phyloP scores from a whole-genome alignment of 2,888 invertebrate genomes.

The Cybosia mesomella region DNA sequence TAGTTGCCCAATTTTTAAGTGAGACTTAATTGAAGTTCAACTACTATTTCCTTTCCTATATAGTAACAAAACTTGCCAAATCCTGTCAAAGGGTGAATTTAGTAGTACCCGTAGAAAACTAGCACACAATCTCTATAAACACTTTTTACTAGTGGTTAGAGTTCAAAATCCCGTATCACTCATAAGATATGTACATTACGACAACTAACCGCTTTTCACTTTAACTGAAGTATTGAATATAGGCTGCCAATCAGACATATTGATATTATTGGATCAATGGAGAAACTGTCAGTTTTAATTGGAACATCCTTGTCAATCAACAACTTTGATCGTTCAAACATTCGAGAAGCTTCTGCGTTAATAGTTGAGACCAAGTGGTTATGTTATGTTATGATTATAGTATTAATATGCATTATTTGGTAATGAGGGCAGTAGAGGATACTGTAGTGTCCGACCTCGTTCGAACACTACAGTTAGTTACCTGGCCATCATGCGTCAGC shows the following conservation, averaged over 20 bases:
- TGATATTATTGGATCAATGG: conserved; percentile 67
- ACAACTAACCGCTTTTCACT: conserved; percentile 48
- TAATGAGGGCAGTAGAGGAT: neutral
- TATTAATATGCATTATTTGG: neutral
- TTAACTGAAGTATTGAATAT: conserved; percentile 60
- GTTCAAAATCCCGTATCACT: conserved; percentile 17
- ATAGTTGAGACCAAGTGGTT: conserved; percentile 12
- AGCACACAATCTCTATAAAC: neutral
- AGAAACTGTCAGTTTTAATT: conserved; percentile 74
- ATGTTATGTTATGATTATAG: neutral
- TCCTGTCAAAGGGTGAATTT: conserved; percentile 31
- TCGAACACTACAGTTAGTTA: too few relatives aligned
- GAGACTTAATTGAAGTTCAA: neutral
- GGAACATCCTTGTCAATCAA: conserved; percentile 62
- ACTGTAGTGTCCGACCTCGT: too few relatives aligned
- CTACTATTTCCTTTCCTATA: conserved; percentile 23
- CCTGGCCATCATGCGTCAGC: too few relatives aligned
- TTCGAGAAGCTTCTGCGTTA: conserved; percentile 31
- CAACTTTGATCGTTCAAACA: conserved; percentile 39
- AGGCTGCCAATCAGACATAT: conserved; percentile 68
- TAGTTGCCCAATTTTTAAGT: neutral
- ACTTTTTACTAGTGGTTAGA: neutral
- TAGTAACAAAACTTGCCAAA: conserved; percentile 31
- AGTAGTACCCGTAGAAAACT: neutral
- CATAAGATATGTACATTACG: neutral